Conservation (phyloP, 2,797 vertebrate species). For the Tadarida brasiliensis region DNA sequence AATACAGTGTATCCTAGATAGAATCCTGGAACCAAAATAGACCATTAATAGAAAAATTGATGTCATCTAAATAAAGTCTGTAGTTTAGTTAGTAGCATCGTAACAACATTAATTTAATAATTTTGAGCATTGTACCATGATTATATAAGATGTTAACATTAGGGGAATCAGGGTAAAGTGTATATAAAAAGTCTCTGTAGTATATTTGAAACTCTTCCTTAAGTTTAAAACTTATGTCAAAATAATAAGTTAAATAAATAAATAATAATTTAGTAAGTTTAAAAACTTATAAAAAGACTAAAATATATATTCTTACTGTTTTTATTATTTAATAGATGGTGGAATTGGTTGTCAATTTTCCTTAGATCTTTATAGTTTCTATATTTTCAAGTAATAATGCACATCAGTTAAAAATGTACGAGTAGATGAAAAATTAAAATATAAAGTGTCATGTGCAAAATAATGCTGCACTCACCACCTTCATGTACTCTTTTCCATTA, state of each 20-base stretch:
- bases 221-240: background rate
- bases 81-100: background rate
- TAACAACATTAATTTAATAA: background rate
- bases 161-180: background rate
- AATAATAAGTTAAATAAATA: slow-evolving; percentile 6
- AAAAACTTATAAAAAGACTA: background rate
- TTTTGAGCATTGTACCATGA: background rate
- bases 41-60: background rate
- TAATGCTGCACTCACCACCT: background rate
- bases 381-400: slow-evolving; percentile 13
- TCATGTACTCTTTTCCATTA: background rate
- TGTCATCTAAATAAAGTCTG: background rate
- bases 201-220: background rate
- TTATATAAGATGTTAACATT: background rate
- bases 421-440: background rate
- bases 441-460: background rate
- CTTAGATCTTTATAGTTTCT: background rate
- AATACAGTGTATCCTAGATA: background rate
- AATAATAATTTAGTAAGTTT: background rate
- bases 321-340: background rate
- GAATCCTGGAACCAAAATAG: background rate
- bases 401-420: background rate
- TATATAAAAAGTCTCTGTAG: background rate
- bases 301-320: background rate
- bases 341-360: background rate